These are phyloP conservation scores for Sinelater perroti DNA, from an alignment of 2,888 invertebrate genomes.

Conservation along the genomic window DNA sequence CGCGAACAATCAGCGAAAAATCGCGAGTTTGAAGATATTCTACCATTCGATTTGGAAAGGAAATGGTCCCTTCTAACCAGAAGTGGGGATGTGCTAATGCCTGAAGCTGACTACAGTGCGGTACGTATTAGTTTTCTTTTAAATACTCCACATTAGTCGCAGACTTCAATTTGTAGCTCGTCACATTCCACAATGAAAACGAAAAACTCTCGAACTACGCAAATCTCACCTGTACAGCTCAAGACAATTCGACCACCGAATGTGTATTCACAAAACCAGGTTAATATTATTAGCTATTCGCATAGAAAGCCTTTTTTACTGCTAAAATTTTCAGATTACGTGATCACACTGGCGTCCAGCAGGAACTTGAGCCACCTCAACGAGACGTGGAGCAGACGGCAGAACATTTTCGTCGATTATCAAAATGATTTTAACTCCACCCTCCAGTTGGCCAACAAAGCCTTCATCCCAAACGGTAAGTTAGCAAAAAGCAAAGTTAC, in stretches of 20 bases:
- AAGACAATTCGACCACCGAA: conserved; percentile 3
- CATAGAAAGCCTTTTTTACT: conserved; percentile 2
- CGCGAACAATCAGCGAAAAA: conserved; percentile 56
- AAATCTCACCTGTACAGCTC: conserved; percentile 19
- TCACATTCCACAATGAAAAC: conserved; percentile 39
- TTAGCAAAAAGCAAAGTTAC: background rate
- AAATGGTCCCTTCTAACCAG: conserved; percentile 64
- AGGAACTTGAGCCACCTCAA: conserved; percentile 43
- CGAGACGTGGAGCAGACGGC: conserved; percentile 50
- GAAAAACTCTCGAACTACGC: conserved; percentile 28
- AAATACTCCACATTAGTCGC: too few species aligned
- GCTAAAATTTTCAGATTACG: conserved; percentile 22
- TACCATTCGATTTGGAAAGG: conserved; percentile 57
- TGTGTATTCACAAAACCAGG: conserved; percentile 27
- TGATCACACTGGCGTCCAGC: conserved; percentile 43
- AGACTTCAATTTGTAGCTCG: conserved; percentile 41
- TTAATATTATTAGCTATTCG: conserved; percentile 16
- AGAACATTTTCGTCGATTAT: conserved; percentile 39
- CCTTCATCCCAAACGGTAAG: conserved; percentile 50
- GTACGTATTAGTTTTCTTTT: too few species aligned
- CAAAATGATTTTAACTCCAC: conserved; percentile 39
- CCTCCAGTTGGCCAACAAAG: conserved; percentile 47
- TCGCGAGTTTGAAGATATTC: conserved; percentile 33
- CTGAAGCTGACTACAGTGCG: conserved; percentile 64
- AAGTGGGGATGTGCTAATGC: conserved; percentile 64